A percentile compares a stretch with the other conserved stretches of the same genome.
phyloP scores from a whole-genome alignment of 2,797 vertebrate species.

The Typhlichthys subterraneus region DNA sequence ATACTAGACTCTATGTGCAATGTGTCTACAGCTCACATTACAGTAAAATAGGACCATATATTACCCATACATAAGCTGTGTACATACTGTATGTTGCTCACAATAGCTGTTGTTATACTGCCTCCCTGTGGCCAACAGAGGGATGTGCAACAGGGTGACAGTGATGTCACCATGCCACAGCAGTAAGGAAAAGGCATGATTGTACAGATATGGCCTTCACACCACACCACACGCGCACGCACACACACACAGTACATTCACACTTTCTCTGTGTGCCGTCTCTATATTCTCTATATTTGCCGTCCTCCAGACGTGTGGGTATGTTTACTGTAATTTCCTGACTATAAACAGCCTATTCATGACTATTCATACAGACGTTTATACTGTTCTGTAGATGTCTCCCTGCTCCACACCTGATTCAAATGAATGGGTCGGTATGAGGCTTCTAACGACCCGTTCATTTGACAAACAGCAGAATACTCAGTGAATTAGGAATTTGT shows the following conservation, averaged over 20 bases:
- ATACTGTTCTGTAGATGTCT: too few species aligned
- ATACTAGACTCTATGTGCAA: constrained; percentile 17
- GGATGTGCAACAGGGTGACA: constrained; percentile 14
- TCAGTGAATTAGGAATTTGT: too few species aligned
- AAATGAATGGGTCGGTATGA: too few species aligned
- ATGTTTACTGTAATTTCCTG: too few species aligned
- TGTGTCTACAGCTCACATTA: constrained; percentile 2
- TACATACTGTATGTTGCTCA: not conserved
- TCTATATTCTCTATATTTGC: too few species aligned
- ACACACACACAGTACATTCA: not conserved
- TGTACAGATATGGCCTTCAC: not conserved
- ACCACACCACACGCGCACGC: constrained; percentile 2
- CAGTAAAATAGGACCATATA: constrained; percentile 3
- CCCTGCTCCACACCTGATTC: too few species aligned
- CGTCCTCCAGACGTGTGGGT: too few species aligned
- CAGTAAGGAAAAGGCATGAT: not conserved
- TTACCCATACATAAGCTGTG: not conserved
- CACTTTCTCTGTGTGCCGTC: too few species aligned
- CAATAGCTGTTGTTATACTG: constrained; percentile 22
- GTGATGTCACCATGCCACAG: constrained; percentile 13
- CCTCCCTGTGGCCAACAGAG: constrained; percentile 29
- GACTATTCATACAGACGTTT: too few species aligned
- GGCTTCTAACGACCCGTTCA: too few species aligned
- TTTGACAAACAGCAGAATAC: too few species aligned
- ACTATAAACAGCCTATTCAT: too few species aligned